Evolutionary conservation across 2,888 invertebrate genomes (phyloP), one percentile per base, ranked within the genome.

Genomic region (Heliothis peltigera): DNA sequence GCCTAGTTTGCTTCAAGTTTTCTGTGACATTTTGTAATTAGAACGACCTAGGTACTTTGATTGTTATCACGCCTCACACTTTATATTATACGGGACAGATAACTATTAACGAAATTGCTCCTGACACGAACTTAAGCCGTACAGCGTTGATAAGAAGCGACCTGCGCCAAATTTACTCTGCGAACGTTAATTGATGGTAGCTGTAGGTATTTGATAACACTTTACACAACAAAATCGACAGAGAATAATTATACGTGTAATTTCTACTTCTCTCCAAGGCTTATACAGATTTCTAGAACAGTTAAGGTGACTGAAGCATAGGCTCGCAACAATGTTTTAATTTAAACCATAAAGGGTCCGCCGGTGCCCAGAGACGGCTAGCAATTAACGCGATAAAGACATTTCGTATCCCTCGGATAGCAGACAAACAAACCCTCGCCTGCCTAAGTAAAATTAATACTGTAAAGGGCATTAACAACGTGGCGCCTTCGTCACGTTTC

Each of bases 371-470:
- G 80, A 84, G 81, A 79, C 80, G 81, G 75, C 75, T 80, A 73
- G 83, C 85, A 89, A 88, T 91, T 89, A 90, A 87, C 85, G 75
- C 80, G 83, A 90, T 91, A 86, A 89, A 91, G 88, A 87, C 89
- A 87, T 90, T 89, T 82, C 74, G 79, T 82, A 82, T 82, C 84
- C 84, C 82, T 83, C 65, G 80, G 79, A 83, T 80, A 81, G 79
- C 82, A 79, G 70, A 83, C 88, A 89, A 88, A 87, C 86, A 89
- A 87, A 85, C 85, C 86, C 81, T 81, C 79, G 75, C 79, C 75
- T 79, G 73, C 80, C 81, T 82, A 82, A 86, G 87, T 82, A 83
- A 87, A 89, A 89, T 89, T 87, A 86, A 87, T 89, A 86, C 85
- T 81, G 68, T 57, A 69, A 51, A 79, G 70, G 71, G 73, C 81